A percentile compares a stretch with the other conserved stretches of the same genome.
Evolutionary conservation across 2,113 vertebrate genomes (phyloP).

Genomic region (Pao palembangensis): DNA sequence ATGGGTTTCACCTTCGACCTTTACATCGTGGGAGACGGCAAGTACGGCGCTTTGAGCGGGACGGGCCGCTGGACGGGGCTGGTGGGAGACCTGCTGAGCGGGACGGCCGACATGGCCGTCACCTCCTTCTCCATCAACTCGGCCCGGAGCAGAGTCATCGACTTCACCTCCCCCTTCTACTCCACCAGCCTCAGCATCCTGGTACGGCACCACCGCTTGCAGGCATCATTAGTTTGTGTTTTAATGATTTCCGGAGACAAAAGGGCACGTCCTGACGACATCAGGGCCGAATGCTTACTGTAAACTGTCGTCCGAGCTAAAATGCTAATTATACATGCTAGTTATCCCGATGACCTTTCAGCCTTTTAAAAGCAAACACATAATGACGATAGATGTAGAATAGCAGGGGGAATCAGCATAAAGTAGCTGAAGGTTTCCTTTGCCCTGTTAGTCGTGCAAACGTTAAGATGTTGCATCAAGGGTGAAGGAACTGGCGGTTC

Average conservation of each 20-base stretch:
- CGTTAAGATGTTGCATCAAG: no score
- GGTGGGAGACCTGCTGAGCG: constrained; percentile 88
- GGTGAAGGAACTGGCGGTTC: no score
- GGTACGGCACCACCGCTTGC: constrained; percentile 33
- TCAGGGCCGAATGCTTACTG: not conserved
- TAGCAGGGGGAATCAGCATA: no score
- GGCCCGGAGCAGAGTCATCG: constrained; percentile 86
- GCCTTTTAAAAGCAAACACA: no score
- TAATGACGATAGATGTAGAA: no score
- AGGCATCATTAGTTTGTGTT: constrained; percentile 26
- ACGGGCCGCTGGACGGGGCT: constrained; percentile 88
- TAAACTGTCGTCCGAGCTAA: no score
- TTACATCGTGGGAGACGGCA: constrained; percentile 93
- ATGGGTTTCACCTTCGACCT: constrained; percentile 88
- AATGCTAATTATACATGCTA: no score
- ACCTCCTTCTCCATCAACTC: constrained; percentile 97
- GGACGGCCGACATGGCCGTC: constrained; percentile 91
- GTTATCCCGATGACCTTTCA: no score
- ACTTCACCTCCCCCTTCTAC: constrained; percentile 97
- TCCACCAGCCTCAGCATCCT: constrained; percentile 96
- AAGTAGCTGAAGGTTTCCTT: no score
- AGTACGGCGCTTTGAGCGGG: constrained; percentile 84
- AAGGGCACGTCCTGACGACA: constrained; percentile 6
- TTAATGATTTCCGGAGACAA: constrained; percentile 10
- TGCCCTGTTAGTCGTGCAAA: no score